Evolutionary conservation across 1,140 invertebrate genomes (phyloP).

Genomic region (Drosophila ohnishii): DNA sequence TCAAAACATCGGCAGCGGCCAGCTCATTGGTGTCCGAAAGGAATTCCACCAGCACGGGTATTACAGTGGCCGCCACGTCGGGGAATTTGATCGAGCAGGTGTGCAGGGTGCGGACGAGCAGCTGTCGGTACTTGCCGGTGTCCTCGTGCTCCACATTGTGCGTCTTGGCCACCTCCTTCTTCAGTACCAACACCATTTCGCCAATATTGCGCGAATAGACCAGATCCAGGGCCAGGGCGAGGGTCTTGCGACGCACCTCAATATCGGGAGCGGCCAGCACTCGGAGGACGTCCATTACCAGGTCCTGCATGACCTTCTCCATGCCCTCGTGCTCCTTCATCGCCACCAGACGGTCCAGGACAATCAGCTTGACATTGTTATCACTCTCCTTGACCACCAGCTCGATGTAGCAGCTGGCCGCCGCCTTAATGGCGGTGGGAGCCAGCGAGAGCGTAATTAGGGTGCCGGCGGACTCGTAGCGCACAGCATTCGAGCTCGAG

Average conservation of each 20-base stretch:
- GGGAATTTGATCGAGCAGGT: slow-evolving; percentile 98
- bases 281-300: slow-evolving; percentile 99
- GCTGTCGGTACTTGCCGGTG: slow-evolving; percentile 96
- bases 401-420: slow-evolving; percentile 98
- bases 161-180: slow-evolving; percentile 97
- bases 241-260: slow-evolving; percentile 95
- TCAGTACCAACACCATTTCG: slow-evolving; percentile 97
- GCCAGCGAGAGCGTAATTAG: slow-evolving; percentile 98
- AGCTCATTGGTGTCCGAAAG: slow-evolving; percentile 97
- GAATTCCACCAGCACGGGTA: slow-evolving; percentile 97
- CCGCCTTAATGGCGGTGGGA: slow-evolving; percentile 98
- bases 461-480: slow-evolving; percentile 99
- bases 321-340: slow-evolving; percentile 94
- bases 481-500: slow-evolving; percentile 97
- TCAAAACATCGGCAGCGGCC: slow-evolving; percentile 96
- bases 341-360: slow-evolving; percentile 96
- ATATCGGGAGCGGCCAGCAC: slow-evolving; percentile 97
- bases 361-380: slow-evolving; percentile 99
- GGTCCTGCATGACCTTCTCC: slow-evolving; percentile 96
- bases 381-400: slow-evolving; percentile 99
- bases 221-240: slow-evolving; percentile 94
- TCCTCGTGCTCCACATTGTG: slow-evolving; percentile 97
- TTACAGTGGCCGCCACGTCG: slow-evolving; percentile 96
- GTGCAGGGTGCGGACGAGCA: slow-evolving; percentile 97
- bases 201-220: slow-evolving; percentile 96